Percentiles rank a stretch among this genome's conserved stretches.
Conservation (phyloP, 2,888 invertebrate species). For the Glaucopsyche alexis region DNA sequence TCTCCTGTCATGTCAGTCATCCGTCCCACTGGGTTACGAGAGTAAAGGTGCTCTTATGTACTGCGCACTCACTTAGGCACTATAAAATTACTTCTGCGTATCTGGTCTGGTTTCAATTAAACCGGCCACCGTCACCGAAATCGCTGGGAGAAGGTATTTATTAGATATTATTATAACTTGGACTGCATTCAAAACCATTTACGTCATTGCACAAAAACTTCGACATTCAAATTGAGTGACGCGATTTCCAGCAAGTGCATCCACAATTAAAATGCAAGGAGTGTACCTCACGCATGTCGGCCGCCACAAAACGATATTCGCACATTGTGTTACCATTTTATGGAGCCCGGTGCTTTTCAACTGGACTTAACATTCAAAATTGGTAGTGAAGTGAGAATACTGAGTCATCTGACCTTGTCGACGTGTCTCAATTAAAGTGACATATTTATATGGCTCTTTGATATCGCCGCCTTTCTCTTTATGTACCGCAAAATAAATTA, state of each 20-base stretch:
- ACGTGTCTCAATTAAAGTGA: conserved; percentile 39
- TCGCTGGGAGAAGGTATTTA: no score
- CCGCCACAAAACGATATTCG: conserved; percentile 74
- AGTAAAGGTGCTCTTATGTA: no score
- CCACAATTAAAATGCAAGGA: conserved; percentile 70
- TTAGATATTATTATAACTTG: neutral
- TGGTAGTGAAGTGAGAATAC: conserved; percentile 57
- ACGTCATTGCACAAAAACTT: conserved; percentile 36
- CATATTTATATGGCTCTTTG: conserved; percentile 31
- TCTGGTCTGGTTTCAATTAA: no score
- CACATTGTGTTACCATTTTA: conserved; percentile 77
- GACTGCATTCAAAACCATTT: neutral
- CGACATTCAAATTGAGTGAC: conserved; percentile 32
- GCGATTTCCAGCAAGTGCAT: conserved; percentile 62
- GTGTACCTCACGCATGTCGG: conserved; percentile 62
- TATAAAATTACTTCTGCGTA: no score
- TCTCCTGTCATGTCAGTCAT: no score
- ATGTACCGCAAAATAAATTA: neutral
- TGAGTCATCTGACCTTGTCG: conserved; percentile 44
- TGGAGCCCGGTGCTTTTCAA: conserved; percentile 75
- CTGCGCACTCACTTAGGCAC: no score
- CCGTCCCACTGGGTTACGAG: no score
- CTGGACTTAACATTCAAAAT: conserved; percentile 74
- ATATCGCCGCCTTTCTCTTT: conserved; percentile 26
- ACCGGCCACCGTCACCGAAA: no score